Base-by-base conservation (phyloP, 2,113 vertebrate genomes). In the Hypanus sabinus region DNA sequence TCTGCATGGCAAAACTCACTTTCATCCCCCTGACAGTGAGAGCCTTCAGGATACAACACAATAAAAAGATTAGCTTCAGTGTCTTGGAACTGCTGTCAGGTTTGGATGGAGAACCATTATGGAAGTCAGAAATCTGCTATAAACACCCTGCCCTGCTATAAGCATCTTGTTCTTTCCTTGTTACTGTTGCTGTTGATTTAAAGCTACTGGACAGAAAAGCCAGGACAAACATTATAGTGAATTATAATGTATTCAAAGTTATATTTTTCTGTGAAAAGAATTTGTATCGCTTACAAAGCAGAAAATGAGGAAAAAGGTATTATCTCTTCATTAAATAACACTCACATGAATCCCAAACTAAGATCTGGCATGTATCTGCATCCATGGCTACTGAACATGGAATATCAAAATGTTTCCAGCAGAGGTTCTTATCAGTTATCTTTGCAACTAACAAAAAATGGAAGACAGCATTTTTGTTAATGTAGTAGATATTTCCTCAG, bases 1-100 rank as follows among this genome's bases (percentile, higher is more conserved):
- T 98, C 98, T 98, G 97, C 97, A 98, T 98, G 96, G 96, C 96
- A 96, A 97, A 98, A 98, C 96, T 97, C 97, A 97, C 97, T 98
- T 96, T 98, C 97, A 97, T 97, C 96, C 96, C 95, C 96, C 95
- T 96, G 97, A 98, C 97, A 98, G 97, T 96, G 96, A 96, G 97
- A 97, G 96, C 97, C 97, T 97, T 94, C 96, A 96, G 97, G 97
- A 97, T 96, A 97, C 95, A 95, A 96, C 96, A 95, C 95, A 95
- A 95, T 95, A 96, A 96, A 96, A 97, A 96, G 96, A 97, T 96
- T 96, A 96, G 96, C 97, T 97, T 97, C 95, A 95, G 95, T 96
- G 95, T 94, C 95, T 96, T 96, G 95, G 96, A 97, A 97, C 97
- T 96, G 96, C 97, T 97, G 97, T 97, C 96, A 97, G 95, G 96